Percentiles rank a stretch among this genome's conserved stretches.
Evolutionary conservation across 2,797 vertebrate species (phyloP).

Genomic region (Syngnathus rostellatus): DNA sequence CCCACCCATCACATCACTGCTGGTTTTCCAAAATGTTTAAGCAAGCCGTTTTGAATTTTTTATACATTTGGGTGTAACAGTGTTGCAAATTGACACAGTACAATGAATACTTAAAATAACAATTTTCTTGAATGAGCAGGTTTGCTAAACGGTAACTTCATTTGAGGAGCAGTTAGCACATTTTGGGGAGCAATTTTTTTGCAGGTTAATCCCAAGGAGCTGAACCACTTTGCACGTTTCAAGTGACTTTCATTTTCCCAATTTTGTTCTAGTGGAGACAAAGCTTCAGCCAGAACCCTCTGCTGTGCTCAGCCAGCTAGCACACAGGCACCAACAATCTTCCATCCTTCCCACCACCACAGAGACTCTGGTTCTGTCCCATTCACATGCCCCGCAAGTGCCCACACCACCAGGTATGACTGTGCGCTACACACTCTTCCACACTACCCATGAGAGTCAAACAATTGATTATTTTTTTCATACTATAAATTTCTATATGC

Average conservation of each 20-base stretch:
- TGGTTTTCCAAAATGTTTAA: neutral
- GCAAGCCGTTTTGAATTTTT: no score
- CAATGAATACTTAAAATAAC: no score
- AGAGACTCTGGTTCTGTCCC: slow-evolving; percentile 51
- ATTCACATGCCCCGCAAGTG: slow-evolving; percentile 66
- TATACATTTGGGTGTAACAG: no score
- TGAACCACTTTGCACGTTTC: no score
- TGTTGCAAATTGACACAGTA: no score
- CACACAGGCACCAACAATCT: slow-evolving; percentile 75
- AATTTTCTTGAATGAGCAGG: no score
- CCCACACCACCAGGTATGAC: slow-evolving; percentile 67
- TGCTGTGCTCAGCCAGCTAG: slow-evolving; percentile 86
- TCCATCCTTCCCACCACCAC: slow-evolving; percentile 62
- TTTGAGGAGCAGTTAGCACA: no score
- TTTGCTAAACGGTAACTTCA: no score
- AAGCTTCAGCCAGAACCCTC: slow-evolving; percentile 93
- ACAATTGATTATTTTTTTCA: no score
- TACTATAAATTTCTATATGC: neutral
- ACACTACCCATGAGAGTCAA: neutral
- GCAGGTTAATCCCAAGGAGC: no score
- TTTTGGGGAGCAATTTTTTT: no score
- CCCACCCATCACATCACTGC: neutral
- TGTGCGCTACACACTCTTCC: neutral
- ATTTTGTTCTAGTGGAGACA: slow-evolving; percentile 71
- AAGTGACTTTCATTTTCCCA: neutral